phyloP scores from a whole-genome alignment of 2,888 invertebrate species.

The Pemphredon lugubris region DNA sequence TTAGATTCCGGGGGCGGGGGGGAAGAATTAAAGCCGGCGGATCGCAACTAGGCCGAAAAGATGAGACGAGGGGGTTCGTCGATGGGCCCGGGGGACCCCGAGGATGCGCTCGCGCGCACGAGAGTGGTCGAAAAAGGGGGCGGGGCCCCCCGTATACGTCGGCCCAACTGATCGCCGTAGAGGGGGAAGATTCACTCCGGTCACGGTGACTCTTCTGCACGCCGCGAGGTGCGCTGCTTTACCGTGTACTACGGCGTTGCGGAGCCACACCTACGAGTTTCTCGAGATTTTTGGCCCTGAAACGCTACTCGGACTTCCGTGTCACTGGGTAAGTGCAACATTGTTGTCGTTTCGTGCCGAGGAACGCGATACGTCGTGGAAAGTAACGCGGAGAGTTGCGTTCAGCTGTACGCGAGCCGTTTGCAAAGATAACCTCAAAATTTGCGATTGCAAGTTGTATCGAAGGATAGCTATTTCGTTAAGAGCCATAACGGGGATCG shows the following conservation, averaged over 20 bases:
- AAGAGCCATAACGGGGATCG: no score
- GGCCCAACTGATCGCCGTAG: slow-evolving; percentile 57
- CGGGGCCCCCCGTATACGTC: slow-evolving; percentile 70
- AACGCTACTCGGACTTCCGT: not conserved
- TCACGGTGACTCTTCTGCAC: slow-evolving; percentile 23
- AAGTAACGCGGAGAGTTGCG: no score
- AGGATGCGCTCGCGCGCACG: slow-evolving; percentile 48
- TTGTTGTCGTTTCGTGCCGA: not conserved
- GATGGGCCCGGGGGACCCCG: slow-evolving; percentile 54
- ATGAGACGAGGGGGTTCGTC: slow-evolving; percentile 44
- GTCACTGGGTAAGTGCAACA: slow-evolving; percentile 35
- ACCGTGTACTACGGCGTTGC: slow-evolving; percentile 75
- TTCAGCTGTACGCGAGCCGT: no score
- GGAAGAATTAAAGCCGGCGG: not conserved
- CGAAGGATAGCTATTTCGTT: no score
- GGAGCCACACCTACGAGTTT: slow-evolving; percentile 66
- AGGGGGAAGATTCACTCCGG: slow-evolving; percentile 39
- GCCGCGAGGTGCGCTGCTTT: slow-evolving; percentile 60
- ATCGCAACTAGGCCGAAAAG: slow-evolving; percentile 39
- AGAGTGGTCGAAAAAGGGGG: slow-evolving; percentile 67
- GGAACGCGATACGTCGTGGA: no score
- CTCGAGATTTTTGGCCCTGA: slow-evolving; percentile 43
- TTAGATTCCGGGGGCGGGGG: not conserved
- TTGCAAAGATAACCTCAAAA: slow-evolving; percentile 58
- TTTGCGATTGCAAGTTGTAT: no score